These are phyloP conservation scores for Orchestia grillus DNA, from an alignment of 1,140 invertebrate genomes.

Conservation along the genomic window DNA sequence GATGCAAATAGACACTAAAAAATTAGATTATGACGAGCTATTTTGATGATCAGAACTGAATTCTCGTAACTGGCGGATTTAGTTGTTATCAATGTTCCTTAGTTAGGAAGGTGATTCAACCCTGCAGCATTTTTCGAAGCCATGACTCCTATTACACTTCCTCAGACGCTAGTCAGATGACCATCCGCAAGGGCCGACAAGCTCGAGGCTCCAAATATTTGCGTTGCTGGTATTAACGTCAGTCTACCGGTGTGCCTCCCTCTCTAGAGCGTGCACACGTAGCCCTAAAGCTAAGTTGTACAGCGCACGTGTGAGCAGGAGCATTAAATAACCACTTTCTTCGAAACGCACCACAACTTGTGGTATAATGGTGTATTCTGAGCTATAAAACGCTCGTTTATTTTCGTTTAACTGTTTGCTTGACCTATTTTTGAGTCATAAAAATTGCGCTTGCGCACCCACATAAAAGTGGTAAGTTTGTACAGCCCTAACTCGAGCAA, in stretches of 20 bases:
- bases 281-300: background rate
- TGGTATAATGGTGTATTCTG: background rate
- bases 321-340: background rate
- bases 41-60: too few species aligned
- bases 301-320: background rate
- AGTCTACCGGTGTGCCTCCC: too few species aligned
- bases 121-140: too few species aligned
- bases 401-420: background rate
- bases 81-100: too few species aligned
- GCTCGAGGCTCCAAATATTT: background rate
- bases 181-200: background rate
- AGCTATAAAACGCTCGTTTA: background rate
- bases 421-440: background rate
- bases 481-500: background rate
- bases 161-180: too few species aligned
- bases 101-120: too few species aligned
- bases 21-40: too few species aligned
- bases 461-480: background rate
- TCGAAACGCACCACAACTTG: background rate
- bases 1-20: too few species aligned
- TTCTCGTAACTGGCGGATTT: too few species aligned
- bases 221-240: background rate
- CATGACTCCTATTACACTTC: too few species aligned
- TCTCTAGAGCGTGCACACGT: background rate
- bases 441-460: background rate